Conservation (phyloP, 2,888 invertebrate species). For the Agriopis leucophaearia region DNA sequence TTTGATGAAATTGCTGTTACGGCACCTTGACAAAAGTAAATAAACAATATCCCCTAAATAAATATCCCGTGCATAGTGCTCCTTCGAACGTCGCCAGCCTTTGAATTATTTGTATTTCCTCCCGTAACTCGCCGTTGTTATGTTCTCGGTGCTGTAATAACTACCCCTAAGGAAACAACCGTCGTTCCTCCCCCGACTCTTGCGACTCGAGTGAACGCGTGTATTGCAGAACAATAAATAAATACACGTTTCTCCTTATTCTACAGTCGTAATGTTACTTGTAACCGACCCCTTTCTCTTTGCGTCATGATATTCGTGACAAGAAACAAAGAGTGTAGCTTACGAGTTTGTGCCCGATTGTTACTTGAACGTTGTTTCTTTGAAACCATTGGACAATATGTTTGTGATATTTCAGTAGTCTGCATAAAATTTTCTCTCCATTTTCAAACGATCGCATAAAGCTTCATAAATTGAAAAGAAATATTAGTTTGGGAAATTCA, state of each 20-base stretch:
- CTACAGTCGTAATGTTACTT: slow-evolving; percentile 10
- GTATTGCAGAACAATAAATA: slow-evolving; percentile 23
- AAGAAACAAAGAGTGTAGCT: slow-evolving; percentile 7
- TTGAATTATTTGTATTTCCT: slow-evolving; percentile 25
- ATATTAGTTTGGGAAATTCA: slow-evolving; percentile 11
- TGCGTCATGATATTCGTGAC: slow-evolving; percentile 11
- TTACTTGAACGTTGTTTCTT: background rate
- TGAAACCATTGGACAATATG: background rate
- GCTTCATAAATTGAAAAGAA: slow-evolving; percentile 8
- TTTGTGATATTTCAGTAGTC: background rate
- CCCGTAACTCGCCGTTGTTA: slow-evolving; percentile 26
- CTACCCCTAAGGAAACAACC: slow-evolving; percentile 26
- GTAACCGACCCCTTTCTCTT: slow-evolving; percentile 15
- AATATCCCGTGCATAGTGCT: background rate
- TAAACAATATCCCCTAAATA: slow-evolving; percentile 10
- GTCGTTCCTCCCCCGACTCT: background rate
- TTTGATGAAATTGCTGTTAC: slow-evolving; percentile 1
- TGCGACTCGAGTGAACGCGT: slow-evolving; percentile 4
- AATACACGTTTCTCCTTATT: slow-evolving; percentile 8
- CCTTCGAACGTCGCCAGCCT: slow-evolving; percentile 14
- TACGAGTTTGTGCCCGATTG: background rate
- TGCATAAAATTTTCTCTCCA: background rate
- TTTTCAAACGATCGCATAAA: slow-evolving; percentile 2
- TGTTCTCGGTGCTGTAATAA: slow-evolving; percentile 15
- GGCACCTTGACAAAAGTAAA: background rate